Base-by-base conservation (phyloP, 1,140 invertebrate genomes). In the Periplaneta americana region DNA sequence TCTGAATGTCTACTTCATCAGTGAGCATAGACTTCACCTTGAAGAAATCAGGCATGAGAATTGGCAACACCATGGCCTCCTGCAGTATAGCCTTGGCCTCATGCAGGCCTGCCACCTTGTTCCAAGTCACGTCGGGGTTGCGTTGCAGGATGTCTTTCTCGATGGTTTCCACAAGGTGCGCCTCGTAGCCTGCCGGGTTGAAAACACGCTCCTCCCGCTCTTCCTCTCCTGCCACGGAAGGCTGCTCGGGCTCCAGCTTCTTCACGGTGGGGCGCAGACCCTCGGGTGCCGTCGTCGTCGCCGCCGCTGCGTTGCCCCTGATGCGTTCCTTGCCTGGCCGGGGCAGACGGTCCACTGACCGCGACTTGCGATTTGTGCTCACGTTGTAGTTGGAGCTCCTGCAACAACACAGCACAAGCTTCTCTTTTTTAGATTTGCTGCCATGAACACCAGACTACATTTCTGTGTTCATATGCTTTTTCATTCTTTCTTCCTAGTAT, bases 141-240 rank as follows among this genome's bases (percentile, higher is more conserved):
- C 89, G 90, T 84, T 91, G 90, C 13, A 94, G 86, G 81, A 94
- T 93, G 83, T 93, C 92, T 32, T 91, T 86, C 86, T 94, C 93
- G 28, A 94, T 85, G 82, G 91, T 94, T 79, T 96, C 95, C 0
- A 97, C 94, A 22, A 97, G 87, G 86, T 95, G 94, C 77, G 92
- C 87, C 86, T 97, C 95, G 85, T 93, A 95, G 10, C 95, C 95
- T 22, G 91, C 87, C 0, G 93, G 88, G 83, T 95, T 92, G 87
- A 96, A 96, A 31, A 93, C 90, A 85, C 92, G 92, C 80, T 92
- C 91, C 83, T 93, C 92, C 32, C 86, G 86, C 28, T 87, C 83
- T 28, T 79, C 74, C 10, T 81, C 83, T 75, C 66, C 81, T 31
- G 78, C 81, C 28, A 81, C 80, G 37, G 31, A 13, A 5, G 17